phyloP scores from a whole-genome alignment of 2,888 invertebrate species.

The Scaeva pyrastri region DNA sequence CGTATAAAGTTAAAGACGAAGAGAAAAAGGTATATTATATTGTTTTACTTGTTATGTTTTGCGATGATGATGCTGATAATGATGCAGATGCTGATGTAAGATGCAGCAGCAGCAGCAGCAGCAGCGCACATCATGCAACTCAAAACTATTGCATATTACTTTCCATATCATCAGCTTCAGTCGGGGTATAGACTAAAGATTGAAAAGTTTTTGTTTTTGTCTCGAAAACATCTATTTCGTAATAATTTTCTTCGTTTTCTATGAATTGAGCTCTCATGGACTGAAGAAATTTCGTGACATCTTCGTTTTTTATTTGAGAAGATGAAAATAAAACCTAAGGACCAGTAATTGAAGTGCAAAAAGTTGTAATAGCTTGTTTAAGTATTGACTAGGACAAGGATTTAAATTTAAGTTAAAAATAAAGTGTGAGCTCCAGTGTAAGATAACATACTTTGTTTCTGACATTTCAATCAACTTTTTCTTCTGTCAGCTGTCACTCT shows the following conservation, averaged over 20 bases:
- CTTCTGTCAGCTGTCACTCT: too few species aligned
- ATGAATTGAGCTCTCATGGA: background rate
- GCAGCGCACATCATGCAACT: background rate
- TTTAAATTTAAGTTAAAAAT: background rate
- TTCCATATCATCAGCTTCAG: slow-evolving; percentile 27
- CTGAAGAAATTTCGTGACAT: slow-evolving; percentile 47
- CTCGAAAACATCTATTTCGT: slow-evolving; percentile 49
- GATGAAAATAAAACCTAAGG: background rate
- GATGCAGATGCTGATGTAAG: slow-evolving; percentile 33
- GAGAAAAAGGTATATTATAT: slow-evolving; percentile 1
- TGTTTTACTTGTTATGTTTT: background rate
- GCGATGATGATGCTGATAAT: background rate
- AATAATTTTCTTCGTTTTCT: slow-evolving; percentile 9
- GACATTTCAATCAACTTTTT: too few species aligned
- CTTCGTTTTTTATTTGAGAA: slow-evolving; percentile 16
- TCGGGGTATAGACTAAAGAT: slow-evolving; percentile 48
- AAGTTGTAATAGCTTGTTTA: background rate
- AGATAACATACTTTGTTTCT: too few species aligned
- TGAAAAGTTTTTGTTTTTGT: slow-evolving; percentile 53
- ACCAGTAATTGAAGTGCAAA: background rate
- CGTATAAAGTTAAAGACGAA: background rate
- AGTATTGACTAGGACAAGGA: background rate
- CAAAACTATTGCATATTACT: slow-evolving; percentile 37
- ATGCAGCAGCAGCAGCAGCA: slow-evolving; percentile 17
- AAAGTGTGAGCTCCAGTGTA: too few species aligned